Evolutionary conservation across 2,797 vertebrate genomes (phyloP).

Genomic region (Crocidura indochinensis): DNA sequence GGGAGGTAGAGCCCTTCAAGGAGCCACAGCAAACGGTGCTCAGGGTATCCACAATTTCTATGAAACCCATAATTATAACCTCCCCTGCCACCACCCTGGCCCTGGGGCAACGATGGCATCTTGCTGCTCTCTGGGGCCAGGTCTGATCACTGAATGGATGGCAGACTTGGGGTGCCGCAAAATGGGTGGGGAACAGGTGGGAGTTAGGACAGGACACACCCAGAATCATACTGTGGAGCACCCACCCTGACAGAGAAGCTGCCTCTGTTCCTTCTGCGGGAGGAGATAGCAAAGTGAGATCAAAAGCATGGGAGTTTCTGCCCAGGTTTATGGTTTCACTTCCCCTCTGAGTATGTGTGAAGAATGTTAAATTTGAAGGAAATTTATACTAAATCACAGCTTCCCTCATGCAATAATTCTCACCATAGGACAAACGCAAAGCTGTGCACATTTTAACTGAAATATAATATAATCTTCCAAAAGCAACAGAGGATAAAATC

Average conservation of each 20-base stretch:
- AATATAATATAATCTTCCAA: not conserved
- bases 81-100: conserved; percentile 43
- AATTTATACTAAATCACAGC: conserved; percentile 46
- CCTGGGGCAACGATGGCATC: conserved; percentile 63
- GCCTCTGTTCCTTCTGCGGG: not conserved
- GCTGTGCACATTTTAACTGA: not conserved
- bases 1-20: not conserved
- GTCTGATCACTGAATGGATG: not conserved
- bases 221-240: not conserved
- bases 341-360: not conserved
- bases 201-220: conserved; percentile 42
- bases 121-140: conserved; percentile 53
- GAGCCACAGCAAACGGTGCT: not conserved
- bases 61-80: conserved; percentile 72
- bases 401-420: not conserved
- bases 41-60: conserved; percentile 29
- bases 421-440: not conserved
- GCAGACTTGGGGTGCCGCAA: conserved; percentile 24
- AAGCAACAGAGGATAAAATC: not conserved
- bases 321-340: not conserved
- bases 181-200: not conserved
- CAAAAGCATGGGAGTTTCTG: not conserved
- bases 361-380: conserved; percentile 23
- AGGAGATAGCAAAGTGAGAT: not conserved
- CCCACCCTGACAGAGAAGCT: not conserved